Conservation (phyloP, 2,113 vertebrate genomes). For the Caranx ignobilis region DNA sequence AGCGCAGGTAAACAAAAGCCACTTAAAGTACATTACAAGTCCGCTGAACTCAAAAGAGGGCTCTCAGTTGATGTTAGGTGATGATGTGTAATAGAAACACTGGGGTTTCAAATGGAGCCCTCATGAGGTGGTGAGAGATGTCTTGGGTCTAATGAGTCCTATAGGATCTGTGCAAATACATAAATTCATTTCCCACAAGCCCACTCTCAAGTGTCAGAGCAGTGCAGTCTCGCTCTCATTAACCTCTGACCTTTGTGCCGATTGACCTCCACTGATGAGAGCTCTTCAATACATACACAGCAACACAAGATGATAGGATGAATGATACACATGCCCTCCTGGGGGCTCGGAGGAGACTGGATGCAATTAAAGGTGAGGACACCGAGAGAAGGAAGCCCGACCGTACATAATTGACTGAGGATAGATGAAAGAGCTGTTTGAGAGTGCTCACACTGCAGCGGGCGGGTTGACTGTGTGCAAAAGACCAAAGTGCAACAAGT, state of each 20-base stretch:
- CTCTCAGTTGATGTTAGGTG: constrained; percentile 10
- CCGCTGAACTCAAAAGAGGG: neutral
- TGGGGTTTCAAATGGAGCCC: constrained; percentile 1
- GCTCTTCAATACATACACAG: neutral
- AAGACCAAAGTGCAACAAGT: constrained; percentile 13
- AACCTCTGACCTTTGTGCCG: constrained; percentile 49
- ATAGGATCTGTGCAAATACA: constrained; percentile 27
- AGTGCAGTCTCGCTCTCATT: constrained; percentile 11
- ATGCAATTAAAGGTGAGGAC: constrained; percentile 26
- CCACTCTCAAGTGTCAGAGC: constrained; percentile 15
- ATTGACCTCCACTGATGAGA: constrained; percentile 1
- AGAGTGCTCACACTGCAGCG: constrained; percentile 10
- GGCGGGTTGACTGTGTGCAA: neutral
- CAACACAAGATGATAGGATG: neutral
- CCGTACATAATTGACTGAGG: neutral
- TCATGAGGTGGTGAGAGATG: constrained; percentile 38
- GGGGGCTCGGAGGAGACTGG: neutral
- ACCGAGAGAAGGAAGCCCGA: neutral
- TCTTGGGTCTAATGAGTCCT: constrained; percentile 48
- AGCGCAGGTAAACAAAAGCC: constrained; percentile 27
- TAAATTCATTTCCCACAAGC: constrained; percentile 15
- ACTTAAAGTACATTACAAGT: constrained; percentile 22
- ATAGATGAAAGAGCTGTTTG: constrained; percentile 10
- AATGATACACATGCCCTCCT: neutral
- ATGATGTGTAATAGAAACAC: constrained; percentile 31